Evolutionary conservation across 2,797 vertebrate genomes (phyloP).

Genomic region (Rallus crepitans): DNA sequence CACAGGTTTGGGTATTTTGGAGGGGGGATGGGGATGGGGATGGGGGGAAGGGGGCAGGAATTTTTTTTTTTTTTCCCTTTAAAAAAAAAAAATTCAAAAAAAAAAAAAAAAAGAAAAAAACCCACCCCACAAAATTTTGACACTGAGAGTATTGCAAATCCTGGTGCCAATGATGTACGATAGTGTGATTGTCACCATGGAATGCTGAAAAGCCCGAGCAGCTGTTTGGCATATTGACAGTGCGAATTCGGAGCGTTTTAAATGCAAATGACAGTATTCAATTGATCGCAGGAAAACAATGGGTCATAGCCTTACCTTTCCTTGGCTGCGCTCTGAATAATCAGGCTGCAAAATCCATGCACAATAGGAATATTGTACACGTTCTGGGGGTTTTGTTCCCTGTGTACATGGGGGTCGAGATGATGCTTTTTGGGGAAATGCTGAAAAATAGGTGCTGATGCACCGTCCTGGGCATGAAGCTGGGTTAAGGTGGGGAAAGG

Average conservation of each 20-base stretch:
- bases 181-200: constrained; percentile 82
- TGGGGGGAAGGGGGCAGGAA: background rate
- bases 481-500: background rate
- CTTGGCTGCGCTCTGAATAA: constrained; percentile 65
- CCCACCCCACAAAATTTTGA: constrained; percentile 63
- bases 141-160: constrained; percentile 80
- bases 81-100: background rate
- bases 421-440: background rate
- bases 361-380: constrained; percentile 61
- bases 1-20: constrained; percentile 74
- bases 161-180: constrained; percentile 78
- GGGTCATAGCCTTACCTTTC: constrained; percentile 62
- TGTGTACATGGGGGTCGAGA: background rate
- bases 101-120: background rate
- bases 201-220: constrained; percentile 82
- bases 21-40: background rate
- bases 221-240: constrained; percentile 82
- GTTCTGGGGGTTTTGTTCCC: constrained; percentile 53
- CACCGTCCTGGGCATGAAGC: background rate
- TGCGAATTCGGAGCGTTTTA: constrained; percentile 78
- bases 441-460: background rate
- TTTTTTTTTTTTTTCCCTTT: background rate
- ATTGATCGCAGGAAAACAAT: constrained; percentile 74
- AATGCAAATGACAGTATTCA: constrained; percentile 78
- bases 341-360: constrained; percentile 65